Conservation (phyloP, 2,113 vertebrate species). For the Sitta europaea region DNA sequence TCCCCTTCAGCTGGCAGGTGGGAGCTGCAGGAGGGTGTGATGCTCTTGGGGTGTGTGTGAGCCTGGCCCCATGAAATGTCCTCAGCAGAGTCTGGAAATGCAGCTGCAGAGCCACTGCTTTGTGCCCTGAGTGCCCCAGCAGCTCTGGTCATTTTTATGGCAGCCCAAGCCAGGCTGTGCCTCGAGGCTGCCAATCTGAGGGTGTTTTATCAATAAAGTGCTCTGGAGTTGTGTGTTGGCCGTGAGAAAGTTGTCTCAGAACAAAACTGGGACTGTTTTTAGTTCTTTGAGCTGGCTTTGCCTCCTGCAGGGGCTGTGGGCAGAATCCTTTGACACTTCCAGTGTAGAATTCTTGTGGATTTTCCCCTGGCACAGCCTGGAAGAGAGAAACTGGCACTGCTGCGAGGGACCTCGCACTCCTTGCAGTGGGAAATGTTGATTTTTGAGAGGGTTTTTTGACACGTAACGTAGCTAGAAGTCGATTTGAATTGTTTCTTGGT, state of each 20-base stretch:
- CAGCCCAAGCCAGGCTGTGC: background rate
- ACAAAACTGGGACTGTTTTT: background rate
- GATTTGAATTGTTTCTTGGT: background rate
- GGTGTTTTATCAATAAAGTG: background rate
- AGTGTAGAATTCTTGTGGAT: background rate
- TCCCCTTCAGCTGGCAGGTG: background rate
- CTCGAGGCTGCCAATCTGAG: background rate
- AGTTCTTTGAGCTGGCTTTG: background rate
- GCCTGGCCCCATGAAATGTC: background rate
- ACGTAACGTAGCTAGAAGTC: rapidly evolving
- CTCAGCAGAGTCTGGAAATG: background rate
- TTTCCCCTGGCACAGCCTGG: background rate
- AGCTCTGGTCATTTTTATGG: rapidly evolving
- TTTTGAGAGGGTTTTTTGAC: background rate
- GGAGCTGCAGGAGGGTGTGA: too few species aligned
- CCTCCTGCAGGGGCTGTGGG: background rate
- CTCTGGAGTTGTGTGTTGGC: background rate
- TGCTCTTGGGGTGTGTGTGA: too few species aligned
- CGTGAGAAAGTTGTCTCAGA: background rate
- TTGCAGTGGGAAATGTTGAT: background rate
- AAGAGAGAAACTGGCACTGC: background rate
- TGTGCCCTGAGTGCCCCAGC: background rate
- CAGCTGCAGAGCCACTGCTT: background rate
- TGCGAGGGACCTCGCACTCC: rapidly evolving
- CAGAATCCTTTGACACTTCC: background rate